Percentiles rank a stretch among this genome's conserved stretches.
phyloP scores from a whole-genome alignment of 2,888 invertebrate species.

The Dascillus cervinus region DNA sequence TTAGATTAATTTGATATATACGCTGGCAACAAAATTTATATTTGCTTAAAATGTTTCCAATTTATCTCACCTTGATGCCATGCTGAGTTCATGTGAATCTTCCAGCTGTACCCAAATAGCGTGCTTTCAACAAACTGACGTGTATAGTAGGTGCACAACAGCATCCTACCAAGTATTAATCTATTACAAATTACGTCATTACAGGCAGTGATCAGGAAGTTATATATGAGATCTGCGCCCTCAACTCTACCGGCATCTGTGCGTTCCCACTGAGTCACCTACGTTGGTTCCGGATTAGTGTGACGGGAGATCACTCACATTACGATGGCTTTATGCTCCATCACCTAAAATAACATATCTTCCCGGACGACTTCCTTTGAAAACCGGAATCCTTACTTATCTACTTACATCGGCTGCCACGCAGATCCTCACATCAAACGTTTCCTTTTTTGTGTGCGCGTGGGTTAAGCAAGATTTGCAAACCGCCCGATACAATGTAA shows the following conservation, averaged over 20 bases:
- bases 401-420: too few relatives aligned
- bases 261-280: constrained; percentile 35
- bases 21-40: too few relatives aligned
- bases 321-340: constrained; percentile 30
- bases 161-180: constrained; percentile 34
- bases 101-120: constrained; percentile 31
- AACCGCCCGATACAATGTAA: too few relatives aligned
- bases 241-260: constrained; percentile 19
- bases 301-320: constrained; percentile 18
- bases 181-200: constrained; percentile 42
- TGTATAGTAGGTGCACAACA: constrained; percentile 25
- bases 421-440: too few relatives aligned
- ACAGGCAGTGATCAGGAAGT: constrained; percentile 41
- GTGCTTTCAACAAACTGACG: constrained; percentile 30
- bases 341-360: constrained; percentile 27
- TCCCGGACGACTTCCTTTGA: too few relatives aligned
- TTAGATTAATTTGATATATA: too few relatives aligned
- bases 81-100: constrained; percentile 10
- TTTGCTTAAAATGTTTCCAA: too few relatives aligned
- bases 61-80: not conserved
- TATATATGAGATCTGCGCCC: constrained; percentile 27
- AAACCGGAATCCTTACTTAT: too few relatives aligned
- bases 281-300: constrained; percentile 22
- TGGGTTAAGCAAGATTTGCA: too few relatives aligned
- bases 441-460: too few relatives aligned